Evolutionary conservation across 1,140 invertebrate genomes (phyloP).

Genomic region (Uloborus diversus): DNA sequence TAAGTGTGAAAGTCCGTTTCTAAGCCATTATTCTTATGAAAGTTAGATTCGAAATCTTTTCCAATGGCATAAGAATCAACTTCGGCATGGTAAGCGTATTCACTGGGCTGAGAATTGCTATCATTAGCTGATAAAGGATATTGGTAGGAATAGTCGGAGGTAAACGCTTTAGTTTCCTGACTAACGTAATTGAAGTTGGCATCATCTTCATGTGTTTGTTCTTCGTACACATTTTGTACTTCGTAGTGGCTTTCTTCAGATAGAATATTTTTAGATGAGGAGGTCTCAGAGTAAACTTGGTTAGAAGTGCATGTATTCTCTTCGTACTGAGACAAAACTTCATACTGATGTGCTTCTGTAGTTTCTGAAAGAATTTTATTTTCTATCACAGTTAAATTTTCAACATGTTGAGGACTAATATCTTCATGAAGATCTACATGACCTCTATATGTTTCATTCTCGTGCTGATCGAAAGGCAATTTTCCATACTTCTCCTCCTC

Average conservation of each 20-base stretch:
- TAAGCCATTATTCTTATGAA: too few relatives aligned
- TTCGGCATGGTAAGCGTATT: background rate
- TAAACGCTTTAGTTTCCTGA: background rate
- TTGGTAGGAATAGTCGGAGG: background rate
- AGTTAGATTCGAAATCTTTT: background rate
- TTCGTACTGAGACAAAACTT: constrained; percentile 19
- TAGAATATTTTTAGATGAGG: background rate
- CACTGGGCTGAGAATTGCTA: background rate
- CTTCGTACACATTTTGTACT: background rate
- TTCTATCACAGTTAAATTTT: constrained; percentile 10
- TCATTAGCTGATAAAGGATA: too few relatives aligned
- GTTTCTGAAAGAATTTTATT: constrained; percentile 23
- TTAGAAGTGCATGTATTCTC: constrained; percentile 17
- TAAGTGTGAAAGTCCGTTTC: too few relatives aligned
- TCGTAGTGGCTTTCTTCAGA: background rate
- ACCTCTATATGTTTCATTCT: constrained; percentile 23
- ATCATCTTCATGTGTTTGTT: background rate
- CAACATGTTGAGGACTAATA: constrained; percentile 9
- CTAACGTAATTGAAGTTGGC: background rate
- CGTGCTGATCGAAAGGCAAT: constrained; percentile 58
- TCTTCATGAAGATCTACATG: background rate
- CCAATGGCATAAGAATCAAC: constrained; percentile 1
- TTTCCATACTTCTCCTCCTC: constrained; percentile 58
- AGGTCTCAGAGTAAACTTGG: constrained; percentile 5
- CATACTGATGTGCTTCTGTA: constrained; percentile 20